A percentile compares a stretch with the other conserved stretches of the same genome.
Conservation (phyloP, 2,113 vertebrate species). For the Phycodurus eques region DNA sequence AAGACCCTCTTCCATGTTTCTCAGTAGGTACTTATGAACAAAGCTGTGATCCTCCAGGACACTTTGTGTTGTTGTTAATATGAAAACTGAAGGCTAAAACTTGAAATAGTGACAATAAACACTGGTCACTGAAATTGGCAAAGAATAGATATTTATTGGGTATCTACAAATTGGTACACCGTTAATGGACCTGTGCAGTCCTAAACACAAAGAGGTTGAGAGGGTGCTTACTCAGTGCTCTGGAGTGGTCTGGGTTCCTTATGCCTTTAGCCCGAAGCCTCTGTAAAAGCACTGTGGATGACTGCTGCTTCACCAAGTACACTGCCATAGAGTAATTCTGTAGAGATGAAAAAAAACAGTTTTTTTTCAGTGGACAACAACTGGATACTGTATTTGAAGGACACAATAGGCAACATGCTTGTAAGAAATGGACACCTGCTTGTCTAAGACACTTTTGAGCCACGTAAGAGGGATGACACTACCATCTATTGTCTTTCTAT, state of each 20-base stretch:
- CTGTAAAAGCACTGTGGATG: slow-evolving; percentile 91
- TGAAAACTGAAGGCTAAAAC: neutral
- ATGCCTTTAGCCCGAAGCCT: slow-evolving; percentile 96
- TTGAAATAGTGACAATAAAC: neutral
- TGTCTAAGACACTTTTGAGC: neutral
- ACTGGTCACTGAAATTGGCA: neutral
- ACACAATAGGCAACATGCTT: neutral
- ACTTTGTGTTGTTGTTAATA: neutral
- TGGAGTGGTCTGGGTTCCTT: slow-evolving; percentile 97
- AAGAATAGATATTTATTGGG: neutral
- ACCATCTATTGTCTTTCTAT: neutral
- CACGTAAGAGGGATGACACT: neutral
- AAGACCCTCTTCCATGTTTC: too few species aligned
- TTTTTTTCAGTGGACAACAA: neutral
- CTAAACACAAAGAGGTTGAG: neutral
- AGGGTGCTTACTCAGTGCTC: slow-evolving; percentile 88
- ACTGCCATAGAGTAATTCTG: slow-evolving; percentile 99
- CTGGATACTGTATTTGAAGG: neutral
- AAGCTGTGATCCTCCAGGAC: too few species aligned
- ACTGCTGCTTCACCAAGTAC: slow-evolving; percentile 96
- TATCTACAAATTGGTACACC: neutral
- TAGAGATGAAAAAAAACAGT: neutral
- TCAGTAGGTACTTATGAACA: too few species aligned
- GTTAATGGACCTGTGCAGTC: neutral
- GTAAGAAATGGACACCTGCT: neutral